Percentiles rank a stretch among this genome's conserved stretches.
These are phyloP conservation scores for Catamblyrhynchus diadema DNA, from an alignment of 2,797 vertebrate species.

Conservation along the genomic window DNA sequence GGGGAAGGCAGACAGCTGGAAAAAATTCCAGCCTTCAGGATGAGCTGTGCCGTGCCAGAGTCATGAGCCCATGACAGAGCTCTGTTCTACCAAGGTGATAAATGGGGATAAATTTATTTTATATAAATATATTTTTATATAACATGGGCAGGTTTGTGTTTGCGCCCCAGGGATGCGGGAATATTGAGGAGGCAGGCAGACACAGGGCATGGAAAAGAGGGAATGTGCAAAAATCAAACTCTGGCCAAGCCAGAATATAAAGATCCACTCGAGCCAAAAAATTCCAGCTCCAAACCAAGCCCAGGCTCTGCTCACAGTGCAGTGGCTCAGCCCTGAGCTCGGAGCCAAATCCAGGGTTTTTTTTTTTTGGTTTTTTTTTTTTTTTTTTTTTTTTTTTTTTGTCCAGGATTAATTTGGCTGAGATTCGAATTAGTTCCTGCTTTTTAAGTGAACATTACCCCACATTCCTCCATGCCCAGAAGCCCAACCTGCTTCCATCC, in stretches of 20 bases:
- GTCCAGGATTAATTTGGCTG: background rate
- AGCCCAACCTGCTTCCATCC: background rate
- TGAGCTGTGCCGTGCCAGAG: background rate
- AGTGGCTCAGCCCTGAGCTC: accelerated
- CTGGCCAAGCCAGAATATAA: background rate
- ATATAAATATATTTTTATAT: background rate
- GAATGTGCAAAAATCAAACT: background rate
- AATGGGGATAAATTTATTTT: background rate
- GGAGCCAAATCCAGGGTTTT: accelerated
- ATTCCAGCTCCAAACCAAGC: background rate
- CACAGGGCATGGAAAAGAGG: accelerated
- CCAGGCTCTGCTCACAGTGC: accelerated
- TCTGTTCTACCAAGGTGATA: no score
- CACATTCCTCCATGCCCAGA: accelerated
- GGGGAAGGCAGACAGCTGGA: background rate
- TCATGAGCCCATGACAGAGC: background rate
- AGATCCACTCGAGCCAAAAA: background rate
- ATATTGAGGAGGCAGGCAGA: accelerated
- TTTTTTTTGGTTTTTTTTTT: accelerated
- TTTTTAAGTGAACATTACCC: background rate
- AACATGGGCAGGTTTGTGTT: background rate
- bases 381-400: background rate
- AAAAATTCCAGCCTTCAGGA: background rate
- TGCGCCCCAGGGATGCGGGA: accelerated
- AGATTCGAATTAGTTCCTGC: accelerated